Conservation (phyloP, 2,888 invertebrate genomes). For the Drosophila ustulata region DNA sequence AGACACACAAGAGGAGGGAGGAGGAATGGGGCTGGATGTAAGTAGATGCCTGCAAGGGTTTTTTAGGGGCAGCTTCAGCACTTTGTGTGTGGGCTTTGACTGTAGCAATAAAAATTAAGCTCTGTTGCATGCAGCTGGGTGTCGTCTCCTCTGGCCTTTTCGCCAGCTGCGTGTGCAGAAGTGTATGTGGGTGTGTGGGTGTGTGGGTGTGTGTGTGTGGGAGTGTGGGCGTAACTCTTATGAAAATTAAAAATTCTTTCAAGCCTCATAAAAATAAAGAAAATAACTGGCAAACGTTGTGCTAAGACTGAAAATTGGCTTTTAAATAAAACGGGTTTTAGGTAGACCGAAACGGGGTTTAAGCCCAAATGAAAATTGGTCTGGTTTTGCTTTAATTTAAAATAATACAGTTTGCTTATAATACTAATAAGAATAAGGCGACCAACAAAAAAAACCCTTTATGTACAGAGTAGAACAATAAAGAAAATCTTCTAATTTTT, state of each 20-base stretch:
- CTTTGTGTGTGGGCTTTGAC: slow-evolving; percentile 44
- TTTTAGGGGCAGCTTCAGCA: slow-evolving; percentile 26
- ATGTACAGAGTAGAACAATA: not conserved
- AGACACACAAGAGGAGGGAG: not conserved
- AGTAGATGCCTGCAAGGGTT: slow-evolving; percentile 16
- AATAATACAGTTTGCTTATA: not conserved
- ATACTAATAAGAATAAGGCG: not conserved
- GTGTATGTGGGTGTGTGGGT: slow-evolving; percentile 8
- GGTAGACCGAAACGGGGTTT: not conserved
- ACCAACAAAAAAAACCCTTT: not conserved
- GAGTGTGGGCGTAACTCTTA: slow-evolving; percentile 61
- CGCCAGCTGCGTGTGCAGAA: slow-evolving; percentile 4
- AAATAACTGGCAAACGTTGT: slow-evolving; percentile 20
- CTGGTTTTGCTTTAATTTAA: not conserved
- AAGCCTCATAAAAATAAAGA: slow-evolving; percentile 55
- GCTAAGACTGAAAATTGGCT: slow-evolving; percentile 39
- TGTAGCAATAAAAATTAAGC: slow-evolving; percentile 74
- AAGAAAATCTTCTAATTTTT: not conserved
- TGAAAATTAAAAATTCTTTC: slow-evolving; percentile 78
- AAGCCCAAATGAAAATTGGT: slow-evolving; percentile 19
- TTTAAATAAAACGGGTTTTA: slow-evolving; percentile 16
- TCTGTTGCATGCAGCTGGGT: slow-evolving; percentile 57
- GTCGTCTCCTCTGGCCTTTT: slow-evolving; percentile 31
- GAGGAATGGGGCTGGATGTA: not conserved
- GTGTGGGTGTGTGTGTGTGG: slow-evolving; percentile 12